A percentile compares a stretch with the other conserved stretches of the same genome.
Evolutionary conservation across 1,140 invertebrate genomes (phyloP).

Genomic region (Bombus polaris): DNA sequence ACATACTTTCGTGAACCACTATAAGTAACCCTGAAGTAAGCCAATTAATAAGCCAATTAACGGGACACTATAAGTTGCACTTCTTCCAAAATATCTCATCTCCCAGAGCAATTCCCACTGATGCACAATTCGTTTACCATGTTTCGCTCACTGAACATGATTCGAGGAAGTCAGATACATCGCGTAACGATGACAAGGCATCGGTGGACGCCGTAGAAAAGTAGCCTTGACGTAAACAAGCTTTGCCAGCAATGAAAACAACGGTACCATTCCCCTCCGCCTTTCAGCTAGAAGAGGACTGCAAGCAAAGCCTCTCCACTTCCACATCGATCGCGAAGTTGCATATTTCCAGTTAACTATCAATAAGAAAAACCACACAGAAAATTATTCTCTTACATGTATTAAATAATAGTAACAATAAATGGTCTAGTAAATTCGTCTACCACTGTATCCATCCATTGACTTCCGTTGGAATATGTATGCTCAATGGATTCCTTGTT

Average conservation of each 20-base stretch:
- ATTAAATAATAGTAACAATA: not conserved
- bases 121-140: not conserved
- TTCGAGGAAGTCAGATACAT: not conserved
- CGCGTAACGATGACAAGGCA: slow-evolving; percentile 4
- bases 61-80: not conserved
- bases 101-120: not conserved
- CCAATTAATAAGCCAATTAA: no score
- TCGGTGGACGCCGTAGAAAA: slow-evolving; percentile 52
- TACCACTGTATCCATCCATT: not conserved
- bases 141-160: not conserved
- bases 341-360: not conserved
- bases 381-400: no score
- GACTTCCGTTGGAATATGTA: not conserved
- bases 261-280: slow-evolving; percentile 32
- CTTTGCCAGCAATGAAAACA: slow-evolving; percentile 66
- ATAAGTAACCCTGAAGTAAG: no score
- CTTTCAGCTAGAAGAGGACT: slow-evolving; percentile 20
- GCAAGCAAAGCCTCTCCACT: not conserved
- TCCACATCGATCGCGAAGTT: not conserved
- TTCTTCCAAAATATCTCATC: not conserved
- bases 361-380: no score
- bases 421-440: not conserved
- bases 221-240: slow-evolving; percentile 63
- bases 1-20: no score
- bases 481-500: not conserved